These are phyloP conservation scores for Helicoverpa armigera DNA, from an alignment of 1,140 invertebrate genomes.

Conservation along the genomic window DNA sequence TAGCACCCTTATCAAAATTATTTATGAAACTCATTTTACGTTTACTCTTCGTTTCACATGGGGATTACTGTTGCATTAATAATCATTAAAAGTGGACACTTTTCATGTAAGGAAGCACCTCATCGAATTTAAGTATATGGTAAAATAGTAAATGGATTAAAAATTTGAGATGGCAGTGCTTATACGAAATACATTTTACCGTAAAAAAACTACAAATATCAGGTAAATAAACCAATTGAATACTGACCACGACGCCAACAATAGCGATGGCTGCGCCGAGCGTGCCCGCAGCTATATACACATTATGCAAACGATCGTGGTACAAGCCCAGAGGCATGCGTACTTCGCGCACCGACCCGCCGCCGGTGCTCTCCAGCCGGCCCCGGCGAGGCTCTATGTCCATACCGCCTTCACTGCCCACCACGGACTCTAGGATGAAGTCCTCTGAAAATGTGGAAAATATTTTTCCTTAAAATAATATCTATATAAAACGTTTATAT, in stretches of 20 bases:
- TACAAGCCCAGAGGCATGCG: constrained; percentile 88
- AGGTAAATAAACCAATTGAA: not conserved
- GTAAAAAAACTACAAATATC: too few relatives aligned
- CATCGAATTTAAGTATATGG: too few relatives aligned
- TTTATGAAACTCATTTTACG: too few relatives aligned
- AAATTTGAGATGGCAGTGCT: too few relatives aligned
- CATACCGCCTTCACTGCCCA: constrained; percentile 87
- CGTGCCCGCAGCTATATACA: constrained; percentile 91
- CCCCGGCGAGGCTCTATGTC: constrained; percentile 66
- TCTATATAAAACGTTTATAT: too few relatives aligned
- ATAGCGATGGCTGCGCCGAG: constrained; percentile 90
- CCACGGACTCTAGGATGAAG: constrained; percentile 89
- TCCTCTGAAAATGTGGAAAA: constrained; percentile 84
- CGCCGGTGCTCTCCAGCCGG: constrained; percentile 62
- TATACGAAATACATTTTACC: too few relatives aligned
- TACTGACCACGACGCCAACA: constrained; percentile 89
- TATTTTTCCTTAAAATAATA: too few relatives aligned
- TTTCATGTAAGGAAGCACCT: too few relatives aligned
- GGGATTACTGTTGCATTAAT: too few relatives aligned
- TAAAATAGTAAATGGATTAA: too few relatives aligned
- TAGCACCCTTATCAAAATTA: not conserved
- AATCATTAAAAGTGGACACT: too few relatives aligned
- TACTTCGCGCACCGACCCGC: constrained; percentile 83
- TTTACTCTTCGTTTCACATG: too few relatives aligned
- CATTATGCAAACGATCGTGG: constrained; percentile 90